A percentile compares a stretch with the other conserved stretches of the same genome.
Evolutionary conservation across 1,140 invertebrate genomes (phyloP).

Genomic region (Drosophila sechellia): DNA sequence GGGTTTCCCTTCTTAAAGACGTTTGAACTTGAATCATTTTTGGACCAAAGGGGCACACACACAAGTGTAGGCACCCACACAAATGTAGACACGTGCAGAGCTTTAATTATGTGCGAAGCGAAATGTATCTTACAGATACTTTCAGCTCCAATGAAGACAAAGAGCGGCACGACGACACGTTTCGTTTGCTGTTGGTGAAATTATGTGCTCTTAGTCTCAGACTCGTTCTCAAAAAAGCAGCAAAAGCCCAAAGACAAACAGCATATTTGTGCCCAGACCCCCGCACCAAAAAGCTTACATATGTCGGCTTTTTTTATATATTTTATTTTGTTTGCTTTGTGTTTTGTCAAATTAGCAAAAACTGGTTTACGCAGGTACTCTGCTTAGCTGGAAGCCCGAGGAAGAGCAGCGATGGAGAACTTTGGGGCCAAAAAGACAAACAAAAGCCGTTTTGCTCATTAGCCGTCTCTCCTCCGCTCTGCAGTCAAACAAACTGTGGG

Average conservation of each 20-base stretch:
- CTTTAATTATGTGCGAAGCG: constrained; percentile 53
- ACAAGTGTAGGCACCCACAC: constrained; percentile 21
- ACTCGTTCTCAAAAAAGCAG: constrained; percentile 14
- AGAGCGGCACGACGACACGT: constrained; percentile 44
- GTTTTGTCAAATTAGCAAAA: constrained; percentile 75
- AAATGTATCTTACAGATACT: constrained; percentile 53
- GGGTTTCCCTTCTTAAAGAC: constrained; percentile 27
- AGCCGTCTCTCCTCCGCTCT: constrained; percentile 37
- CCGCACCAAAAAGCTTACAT: constrained; percentile 21
- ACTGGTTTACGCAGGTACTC: constrained; percentile 67
- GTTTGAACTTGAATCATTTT: constrained; percentile 58
- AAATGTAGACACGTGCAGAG: constrained; percentile 35
- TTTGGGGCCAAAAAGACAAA: constrained; percentile 62
- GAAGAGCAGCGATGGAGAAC: constrained; percentile 22
- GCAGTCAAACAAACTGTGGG: constrained; percentile 42
- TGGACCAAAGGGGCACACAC: constrained; percentile 37
- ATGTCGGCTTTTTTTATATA: constrained; percentile 24
- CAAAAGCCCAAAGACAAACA: constrained; percentile 40
- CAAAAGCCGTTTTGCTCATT: constrained; percentile 72
- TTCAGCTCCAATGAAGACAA: constrained; percentile 40
- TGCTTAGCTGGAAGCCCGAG: constrained; percentile 27
- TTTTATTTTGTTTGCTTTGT: constrained; percentile 14
- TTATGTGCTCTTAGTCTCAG: constrained; percentile 27
- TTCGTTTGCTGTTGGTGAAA: constrained; percentile 57
- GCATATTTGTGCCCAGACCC: constrained; percentile 18